A percentile compares a stretch with the other conserved stretches of the same genome.
Conservation (phyloP, 2,113 vertebrate genomes). For the Notothenia rossii region DNA sequence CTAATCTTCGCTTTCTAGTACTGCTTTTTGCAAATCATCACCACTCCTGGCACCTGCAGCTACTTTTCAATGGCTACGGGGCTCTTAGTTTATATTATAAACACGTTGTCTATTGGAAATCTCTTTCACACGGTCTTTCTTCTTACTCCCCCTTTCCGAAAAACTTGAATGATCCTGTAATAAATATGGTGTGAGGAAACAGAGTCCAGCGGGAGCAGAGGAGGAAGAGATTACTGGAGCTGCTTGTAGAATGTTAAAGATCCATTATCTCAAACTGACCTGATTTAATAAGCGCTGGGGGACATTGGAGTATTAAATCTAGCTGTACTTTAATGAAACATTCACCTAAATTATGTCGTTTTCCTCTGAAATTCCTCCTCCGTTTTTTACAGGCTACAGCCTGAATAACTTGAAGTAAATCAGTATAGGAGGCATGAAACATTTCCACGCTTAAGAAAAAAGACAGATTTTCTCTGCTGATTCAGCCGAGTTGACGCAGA, state of each 20-base stretch:
- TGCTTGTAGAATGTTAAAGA: conserved; percentile 80
- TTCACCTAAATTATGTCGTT: conserved; percentile 72
- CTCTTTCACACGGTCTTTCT: conserved; percentile 70
- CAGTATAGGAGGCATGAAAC: conserved; percentile 38
- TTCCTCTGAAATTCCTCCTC: conserved; percentile 53
- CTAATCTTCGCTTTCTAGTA: conserved; percentile 45
- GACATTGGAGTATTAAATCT: conserved; percentile 72
- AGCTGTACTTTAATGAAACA: conserved; percentile 75
- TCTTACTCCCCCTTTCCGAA: conserved; percentile 38
- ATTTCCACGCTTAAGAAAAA: conserved; percentile 50
- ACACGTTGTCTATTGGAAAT: conserved; percentile 71
- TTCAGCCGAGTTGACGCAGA: conserved; percentile 50
- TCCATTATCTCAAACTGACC: conserved; percentile 79
- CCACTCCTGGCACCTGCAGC: conserved; percentile 52
- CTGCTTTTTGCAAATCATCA: conserved; percentile 68
- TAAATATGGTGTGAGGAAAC: conserved; percentile 65
- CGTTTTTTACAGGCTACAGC: conserved; percentile 6
- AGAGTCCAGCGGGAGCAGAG: conserved; percentile 54
- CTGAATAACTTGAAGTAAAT: conserved; percentile 55
- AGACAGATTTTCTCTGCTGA: conserved; percentile 56
- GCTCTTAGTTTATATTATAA: conserved; percentile 69
- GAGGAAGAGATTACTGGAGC: conserved; percentile 64
- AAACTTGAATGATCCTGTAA: conserved; percentile 72
- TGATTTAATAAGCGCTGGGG: conserved; percentile 78
- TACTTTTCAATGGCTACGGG: conserved; percentile 18